These are phyloP conservation scores for Mustela nigripes DNA, from an alignment of 2,113 vertebrate species.

Conservation along the genomic window DNA sequence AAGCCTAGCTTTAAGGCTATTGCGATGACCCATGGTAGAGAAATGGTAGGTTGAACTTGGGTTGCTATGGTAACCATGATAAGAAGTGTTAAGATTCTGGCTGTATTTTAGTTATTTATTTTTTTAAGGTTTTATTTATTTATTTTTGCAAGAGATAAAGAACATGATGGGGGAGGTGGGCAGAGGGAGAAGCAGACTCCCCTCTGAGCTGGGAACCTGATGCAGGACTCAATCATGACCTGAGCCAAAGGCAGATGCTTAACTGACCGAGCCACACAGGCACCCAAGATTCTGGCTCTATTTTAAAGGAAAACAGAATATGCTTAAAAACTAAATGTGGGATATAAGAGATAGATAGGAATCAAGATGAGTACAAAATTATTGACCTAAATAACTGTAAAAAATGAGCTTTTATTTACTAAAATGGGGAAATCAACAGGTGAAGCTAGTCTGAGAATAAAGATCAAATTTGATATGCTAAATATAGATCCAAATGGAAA, in stretches of 20 bases:
- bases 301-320: conserved; percentile 7
- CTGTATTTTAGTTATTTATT: background rate
- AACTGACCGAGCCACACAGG: background rate
- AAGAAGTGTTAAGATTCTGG: background rate
- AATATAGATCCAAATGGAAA: background rate
- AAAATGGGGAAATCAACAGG: background rate
- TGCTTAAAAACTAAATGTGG: background rate
- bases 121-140: background rate
- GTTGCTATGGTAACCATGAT: background rate
- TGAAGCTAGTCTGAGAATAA: background rate
- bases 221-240: background rate
- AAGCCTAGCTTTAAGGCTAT: background rate
- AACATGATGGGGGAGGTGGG: background rate
- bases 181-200: background rate
- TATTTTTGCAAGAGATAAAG: background rate
- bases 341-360: background rate
- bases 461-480: background rate
- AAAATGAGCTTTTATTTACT: background rate
- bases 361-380: background rate
- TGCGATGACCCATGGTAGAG: background rate
- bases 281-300: background rate
- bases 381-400: background rate
- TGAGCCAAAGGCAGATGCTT: background rate
- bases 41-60: background rate
- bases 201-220: no score